Conservation (phyloP, 1,140 invertebrate genomes). For the Brachystomella parvula region DNA sequence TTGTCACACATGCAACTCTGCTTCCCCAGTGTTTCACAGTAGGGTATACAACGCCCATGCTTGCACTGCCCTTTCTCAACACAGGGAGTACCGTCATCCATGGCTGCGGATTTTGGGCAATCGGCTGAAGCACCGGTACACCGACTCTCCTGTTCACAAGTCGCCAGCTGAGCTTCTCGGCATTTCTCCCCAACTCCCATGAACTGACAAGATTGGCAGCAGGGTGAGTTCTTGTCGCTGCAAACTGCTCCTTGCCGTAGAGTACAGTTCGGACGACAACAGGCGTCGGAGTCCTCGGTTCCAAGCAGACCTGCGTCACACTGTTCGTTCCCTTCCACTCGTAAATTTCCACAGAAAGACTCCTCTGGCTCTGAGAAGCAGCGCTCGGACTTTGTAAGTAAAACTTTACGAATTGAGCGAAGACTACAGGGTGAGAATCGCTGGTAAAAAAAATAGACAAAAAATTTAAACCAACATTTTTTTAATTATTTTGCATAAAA, state of each 20-base stretch:
- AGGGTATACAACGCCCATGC: constrained; percentile 72
- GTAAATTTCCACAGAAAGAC: constrained; percentile 86
- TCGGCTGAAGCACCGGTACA: constrained; percentile 54
- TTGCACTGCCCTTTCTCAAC: constrained; percentile 78
- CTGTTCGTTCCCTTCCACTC: constrained; percentile 88
- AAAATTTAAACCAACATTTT: constrained; percentile 39
- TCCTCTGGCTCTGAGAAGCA: constrained; percentile 92
- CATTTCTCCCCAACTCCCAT: constrained; percentile 67
- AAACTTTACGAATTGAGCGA: constrained; percentile 80
- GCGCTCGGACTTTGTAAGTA: constrained; percentile 78
- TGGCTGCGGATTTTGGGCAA: constrained; percentile 72
- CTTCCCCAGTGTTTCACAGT: constrained; percentile 82
- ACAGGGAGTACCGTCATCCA: constrained; percentile 76
- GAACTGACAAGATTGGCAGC: constrained; percentile 80
- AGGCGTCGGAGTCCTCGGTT: constrained; percentile 81
- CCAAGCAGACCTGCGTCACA: constrained; percentile 87
- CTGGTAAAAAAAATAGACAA: too few relatives aligned
- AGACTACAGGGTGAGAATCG: constrained; percentile 90
- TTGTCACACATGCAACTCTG: constrained; percentile 93
- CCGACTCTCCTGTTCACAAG: constrained; percentile 73
- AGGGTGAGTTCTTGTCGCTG: constrained; percentile 90
- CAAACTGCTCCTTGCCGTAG: constrained; percentile 75
- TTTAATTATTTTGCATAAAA: constrained; percentile 11
- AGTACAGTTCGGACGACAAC: constrained; percentile 88
- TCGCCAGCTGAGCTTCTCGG: constrained; percentile 74